These are phyloP conservation scores for Ptilorrhoa leucosticta DNA, from an alignment of 2,113 vertebrate genomes.

Conservation along the genomic window DNA sequence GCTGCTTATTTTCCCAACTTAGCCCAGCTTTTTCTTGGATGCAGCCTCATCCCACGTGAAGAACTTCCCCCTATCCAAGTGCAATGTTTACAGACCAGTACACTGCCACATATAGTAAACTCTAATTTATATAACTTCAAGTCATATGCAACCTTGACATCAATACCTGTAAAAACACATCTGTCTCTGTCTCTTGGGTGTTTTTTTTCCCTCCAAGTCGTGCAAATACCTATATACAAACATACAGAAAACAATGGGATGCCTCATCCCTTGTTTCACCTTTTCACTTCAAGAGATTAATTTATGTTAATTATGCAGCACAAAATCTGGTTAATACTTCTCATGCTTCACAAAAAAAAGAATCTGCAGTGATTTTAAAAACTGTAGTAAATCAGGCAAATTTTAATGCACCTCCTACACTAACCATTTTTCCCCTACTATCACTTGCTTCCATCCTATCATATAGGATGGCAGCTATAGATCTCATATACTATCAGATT, in stretches of 20 bases:
- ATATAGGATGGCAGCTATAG: not conserved
- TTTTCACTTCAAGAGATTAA: not conserved
- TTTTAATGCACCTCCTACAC: not conserved
- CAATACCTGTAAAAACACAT: not conserved
- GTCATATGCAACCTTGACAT: not conserved
- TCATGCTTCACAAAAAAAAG: not conserved
- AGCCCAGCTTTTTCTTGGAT: not conserved
- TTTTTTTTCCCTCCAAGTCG: not conserved
- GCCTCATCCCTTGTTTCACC: not conserved
- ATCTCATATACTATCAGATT: not conserved
- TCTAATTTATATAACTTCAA: not conserved
- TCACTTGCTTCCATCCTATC: not conserved
- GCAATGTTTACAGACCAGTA: not conserved
- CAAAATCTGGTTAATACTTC: not conserved
- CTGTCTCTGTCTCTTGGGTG: not conserved
- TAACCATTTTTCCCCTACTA: not conserved
- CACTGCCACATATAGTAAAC: not conserved
- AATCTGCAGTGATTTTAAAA: not conserved
- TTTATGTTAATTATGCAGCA: not conserved
- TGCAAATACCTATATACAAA: slow-evolving; percentile 16
- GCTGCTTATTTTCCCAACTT: not conserved
- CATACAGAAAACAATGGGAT: not conserved
- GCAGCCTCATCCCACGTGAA: not conserved
- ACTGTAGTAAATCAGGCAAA: not conserved
- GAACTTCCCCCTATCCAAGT: not conserved